Percentiles rank a stretch among this genome's conserved stretches.
Evolutionary conservation across 2,888 invertebrate genomes (phyloP).

Genomic region (Tinea trinotella): DNA sequence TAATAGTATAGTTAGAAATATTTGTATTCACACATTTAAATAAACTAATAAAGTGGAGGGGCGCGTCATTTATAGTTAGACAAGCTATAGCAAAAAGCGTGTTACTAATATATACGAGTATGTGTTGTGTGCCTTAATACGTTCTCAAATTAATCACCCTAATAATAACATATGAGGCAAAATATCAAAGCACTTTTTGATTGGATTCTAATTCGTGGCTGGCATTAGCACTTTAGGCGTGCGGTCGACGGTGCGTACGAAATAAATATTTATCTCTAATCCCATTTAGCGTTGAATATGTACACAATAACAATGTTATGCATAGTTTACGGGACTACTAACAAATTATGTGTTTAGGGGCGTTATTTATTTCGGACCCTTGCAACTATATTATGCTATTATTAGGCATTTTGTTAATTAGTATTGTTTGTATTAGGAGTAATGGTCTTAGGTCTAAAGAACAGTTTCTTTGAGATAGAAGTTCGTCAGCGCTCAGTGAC

Average conservation of each 20-base stretch:
- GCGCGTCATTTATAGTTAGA: too few species aligned
- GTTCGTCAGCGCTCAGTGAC: too few species aligned
- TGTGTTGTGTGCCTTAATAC: neutral
- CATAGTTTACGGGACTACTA: neutral
- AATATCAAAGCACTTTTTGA: constrained; percentile 6
- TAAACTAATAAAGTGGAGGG: too few species aligned
- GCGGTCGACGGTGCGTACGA: neutral
- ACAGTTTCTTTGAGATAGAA: too few species aligned
- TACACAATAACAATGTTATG: neutral
- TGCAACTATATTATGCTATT: too few species aligned
- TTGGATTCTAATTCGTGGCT: constrained; percentile 1
- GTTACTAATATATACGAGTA: neutral
- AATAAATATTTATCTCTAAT: constrained; percentile 7
- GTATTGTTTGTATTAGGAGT: too few species aligned
- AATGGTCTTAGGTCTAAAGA: too few species aligned
- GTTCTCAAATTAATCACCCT: neutral
- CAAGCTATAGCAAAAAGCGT: too few species aligned
- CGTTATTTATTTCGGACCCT: neutral
- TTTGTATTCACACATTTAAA: too few species aligned
- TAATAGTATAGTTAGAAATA: too few species aligned
- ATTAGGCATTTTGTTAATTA: too few species aligned
- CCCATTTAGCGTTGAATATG: neutral
- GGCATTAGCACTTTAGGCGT: neutral
- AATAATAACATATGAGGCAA: neutral
- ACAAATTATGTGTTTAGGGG: neutral